Conservation (phyloP, 2,797 vertebrate genomes). For the Ciconia nigra region DNA sequence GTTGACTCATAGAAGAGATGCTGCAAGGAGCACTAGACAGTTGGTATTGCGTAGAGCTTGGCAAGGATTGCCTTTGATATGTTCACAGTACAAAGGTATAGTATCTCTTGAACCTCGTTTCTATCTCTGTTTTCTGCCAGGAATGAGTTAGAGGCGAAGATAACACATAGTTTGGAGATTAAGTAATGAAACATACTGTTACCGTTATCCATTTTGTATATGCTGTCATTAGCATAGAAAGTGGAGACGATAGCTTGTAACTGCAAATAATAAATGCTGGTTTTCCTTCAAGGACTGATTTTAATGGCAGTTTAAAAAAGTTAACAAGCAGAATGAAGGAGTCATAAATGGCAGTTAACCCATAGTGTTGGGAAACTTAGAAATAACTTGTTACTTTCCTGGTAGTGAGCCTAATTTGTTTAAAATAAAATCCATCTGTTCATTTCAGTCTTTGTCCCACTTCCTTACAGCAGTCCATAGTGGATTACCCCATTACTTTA, state of each 20-base stretch:
- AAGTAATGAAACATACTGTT: slow-evolving; percentile 20
- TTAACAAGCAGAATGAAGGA: slow-evolving; percentile 36
- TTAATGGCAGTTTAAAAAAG: slow-evolving; percentile 24
- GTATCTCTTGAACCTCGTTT: neutral
- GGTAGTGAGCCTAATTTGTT: slow-evolving; percentile 72
- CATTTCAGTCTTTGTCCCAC: slow-evolving; percentile 73
- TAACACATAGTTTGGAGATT: slow-evolving; percentile 1
- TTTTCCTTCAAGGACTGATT: slow-evolving; percentile 3
- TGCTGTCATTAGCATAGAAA: neutral
- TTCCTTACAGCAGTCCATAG: slow-evolving; percentile 69
- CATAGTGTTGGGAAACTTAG: slow-evolving; percentile 46
- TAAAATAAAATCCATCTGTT: slow-evolving; percentile 76
- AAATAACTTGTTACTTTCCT: slow-evolving; percentile 67
- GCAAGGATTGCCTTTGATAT: neutral
- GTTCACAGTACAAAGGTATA: neutral
- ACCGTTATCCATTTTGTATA: neutral
- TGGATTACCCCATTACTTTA: slow-evolving; percentile 67
- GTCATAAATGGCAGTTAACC: slow-evolving; percentile 58
- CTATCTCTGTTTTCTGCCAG: neutral
- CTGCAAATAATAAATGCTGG: neutral
- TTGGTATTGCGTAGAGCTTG: neutral
- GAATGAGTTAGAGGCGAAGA: neutral
- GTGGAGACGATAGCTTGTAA: slow-evolving; percentile 6
- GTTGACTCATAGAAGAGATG: neutral
- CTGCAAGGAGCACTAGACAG: neutral